A percentile compares a stretch with the other conserved stretches of the same genome.
phyloP scores from a whole-genome alignment of 1,140 invertebrate species.

The Rhyacophila brunnea region DNA sequence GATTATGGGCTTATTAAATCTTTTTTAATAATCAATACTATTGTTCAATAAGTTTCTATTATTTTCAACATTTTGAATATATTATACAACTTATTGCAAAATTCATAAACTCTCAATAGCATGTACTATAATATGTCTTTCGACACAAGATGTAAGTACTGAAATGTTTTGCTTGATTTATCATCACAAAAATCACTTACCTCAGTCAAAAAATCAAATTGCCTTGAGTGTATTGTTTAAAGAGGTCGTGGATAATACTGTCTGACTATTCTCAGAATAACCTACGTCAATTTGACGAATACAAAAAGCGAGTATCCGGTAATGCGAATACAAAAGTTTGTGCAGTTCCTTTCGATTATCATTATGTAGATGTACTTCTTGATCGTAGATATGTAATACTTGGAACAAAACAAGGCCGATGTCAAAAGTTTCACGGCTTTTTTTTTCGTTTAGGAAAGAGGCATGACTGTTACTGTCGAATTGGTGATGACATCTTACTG shows the following conservation, averaged over 20 bases:
- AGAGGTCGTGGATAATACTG: not conserved
- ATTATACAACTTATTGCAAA: no score
- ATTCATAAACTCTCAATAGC: no score
- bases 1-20: no score
- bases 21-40: no score
- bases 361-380: not conserved
- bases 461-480: not conserved
- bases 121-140: no score
- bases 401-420: not conserved
- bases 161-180: no score
- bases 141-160: no score
- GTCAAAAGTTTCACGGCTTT: not conserved
- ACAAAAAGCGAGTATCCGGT: not conserved
- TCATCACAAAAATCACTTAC: no score
- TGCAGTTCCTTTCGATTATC: constrained; percentile 1
- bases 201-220: not conserved
- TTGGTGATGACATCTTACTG: no score
- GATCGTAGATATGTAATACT: no score
- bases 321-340: not conserved
- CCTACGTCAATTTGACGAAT: not conserved
- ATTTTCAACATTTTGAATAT: no score
- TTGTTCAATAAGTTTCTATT: no score
- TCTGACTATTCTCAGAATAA: not conserved
- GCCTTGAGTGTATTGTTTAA: not conserved
- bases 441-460: not conserved